Evolutionary conservation across 92 coral and sea anemone genomes (phyloP).

Genomic region (Porites divaricata): DNA sequence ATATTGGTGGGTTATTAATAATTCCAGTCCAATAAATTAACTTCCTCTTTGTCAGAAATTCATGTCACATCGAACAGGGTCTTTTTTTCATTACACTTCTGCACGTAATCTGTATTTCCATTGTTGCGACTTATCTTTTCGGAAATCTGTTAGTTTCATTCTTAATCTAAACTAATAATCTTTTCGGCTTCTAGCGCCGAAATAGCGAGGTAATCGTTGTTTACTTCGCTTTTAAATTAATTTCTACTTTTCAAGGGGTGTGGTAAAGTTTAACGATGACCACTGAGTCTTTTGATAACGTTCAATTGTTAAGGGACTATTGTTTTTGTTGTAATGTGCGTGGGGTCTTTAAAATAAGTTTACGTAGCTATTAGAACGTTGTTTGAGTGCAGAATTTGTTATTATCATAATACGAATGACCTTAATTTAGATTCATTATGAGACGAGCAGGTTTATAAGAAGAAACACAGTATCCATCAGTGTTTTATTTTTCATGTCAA

Average conservation of each 20-base stretch:
- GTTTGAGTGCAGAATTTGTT: conserved; percentile 16
- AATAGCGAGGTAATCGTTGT: conserved; percentile 15
- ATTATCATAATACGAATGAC: conserved; percentile 2
- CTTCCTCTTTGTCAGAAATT: conserved; percentile 24
- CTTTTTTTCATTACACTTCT: background rate
- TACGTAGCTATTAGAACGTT: conserved; percentile 25
- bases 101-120: conserved; percentile 7
- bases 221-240: conserved; percentile 30
- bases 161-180: background rate
- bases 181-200: conserved; percentile 11
- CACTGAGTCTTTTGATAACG: background rate
- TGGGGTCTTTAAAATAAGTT: conserved; percentile 32
- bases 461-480: background rate
- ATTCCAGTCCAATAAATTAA: conserved; percentile 33
- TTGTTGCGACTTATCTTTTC: conserved; percentile 17
- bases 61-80: conserved; percentile 24
- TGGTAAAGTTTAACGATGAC: background rate
- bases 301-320: background rate
- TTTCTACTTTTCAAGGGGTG: conserved; percentile 26
- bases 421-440: background rate
- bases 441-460: conserved; percentile 8
- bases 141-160: conserved; percentile 21
- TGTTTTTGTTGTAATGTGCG: background rate
- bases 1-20: conserved; percentile 22
- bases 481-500: background rate